Base-by-base conservation (phyloP, 35 echinoderm and acorn worm genomes). In the Patiria miniata region DNA sequence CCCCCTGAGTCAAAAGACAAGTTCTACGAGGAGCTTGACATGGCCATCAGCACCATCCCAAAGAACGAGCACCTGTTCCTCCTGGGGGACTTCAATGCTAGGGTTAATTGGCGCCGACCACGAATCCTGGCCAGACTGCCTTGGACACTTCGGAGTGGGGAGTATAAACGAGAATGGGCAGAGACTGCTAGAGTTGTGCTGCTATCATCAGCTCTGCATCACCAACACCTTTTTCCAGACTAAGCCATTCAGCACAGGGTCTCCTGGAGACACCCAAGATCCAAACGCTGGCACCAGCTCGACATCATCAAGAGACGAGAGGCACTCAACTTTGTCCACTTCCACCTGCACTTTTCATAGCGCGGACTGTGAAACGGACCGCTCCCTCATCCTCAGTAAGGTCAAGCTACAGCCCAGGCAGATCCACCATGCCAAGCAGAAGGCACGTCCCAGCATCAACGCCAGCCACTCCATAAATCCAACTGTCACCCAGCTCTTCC, bases 151-250 rank as follows among this genome's bases (percentile, higher is more conserved):
- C 7, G 42, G 56, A 26, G 50, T 61, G 19, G 58, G 58, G 58
- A 61, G 58, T 19, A 61, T 61, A 30, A 61, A 61, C 19, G 28
- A 30, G 21, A 61, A 6, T 21, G 58, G n/a, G 58, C 58, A 61
- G 58, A 61, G 58, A 21, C 8, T 61, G 58, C 58, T 61, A 61
- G 9, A 9, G 58, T 21, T 61, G 58, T 61, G 58, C 58, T 47
- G 42, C 28, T 78, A 78, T 29, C 32, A 84, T 6, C 50, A 37
- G 37, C 82, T 89, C 1, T 93, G 92, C 80, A 52, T 93, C 10
- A 89, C 92, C 28, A 93, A 93, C 82, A 80, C 92, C 17, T 93
- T 52, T 55, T 93, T 90, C 32, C 38, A 55, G 29, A 83, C 19
- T 19, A 61, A 21, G 58, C 8, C 58, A 9, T 30, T 61, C n/a